These are phyloP conservation scores for Drosophila meridiana DNA, from an alignment of 2,888 invertebrate species.

Conservation along the genomic window DNA sequence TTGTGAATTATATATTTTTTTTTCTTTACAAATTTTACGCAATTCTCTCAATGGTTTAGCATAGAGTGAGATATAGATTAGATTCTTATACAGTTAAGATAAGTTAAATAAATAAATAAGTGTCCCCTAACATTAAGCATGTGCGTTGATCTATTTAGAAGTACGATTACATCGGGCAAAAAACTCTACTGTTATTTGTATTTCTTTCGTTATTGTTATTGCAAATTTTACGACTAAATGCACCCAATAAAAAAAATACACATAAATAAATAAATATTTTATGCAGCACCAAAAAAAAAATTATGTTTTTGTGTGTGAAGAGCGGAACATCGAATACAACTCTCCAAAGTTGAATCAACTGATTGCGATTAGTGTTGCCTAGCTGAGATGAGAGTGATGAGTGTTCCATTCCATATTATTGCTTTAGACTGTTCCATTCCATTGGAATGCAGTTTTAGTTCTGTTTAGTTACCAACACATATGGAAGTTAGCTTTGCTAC, in stretches of 20 bases:
- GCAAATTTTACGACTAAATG: slow-evolving; percentile 67
- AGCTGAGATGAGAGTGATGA: slow-evolving; percentile 40
- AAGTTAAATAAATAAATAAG: slow-evolving; percentile 64
- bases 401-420: slow-evolving; percentile 20
- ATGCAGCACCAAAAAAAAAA: slow-evolving; percentile 61
- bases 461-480: background rate
- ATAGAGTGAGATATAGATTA: slow-evolving; percentile 23
- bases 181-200: slow-evolving; percentile 27
- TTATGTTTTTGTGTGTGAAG: slow-evolving; percentile 20
- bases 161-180: slow-evolving; percentile 22
- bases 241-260: slow-evolving; percentile 57
- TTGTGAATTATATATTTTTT: slow-evolving; percentile 4
- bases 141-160: slow-evolving; percentile 27
- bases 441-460: background rate
- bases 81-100: slow-evolving; percentile 26
- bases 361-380: slow-evolving; percentile 70
- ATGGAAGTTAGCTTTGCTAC: background rate
- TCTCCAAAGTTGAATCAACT: slow-evolving; percentile 6
- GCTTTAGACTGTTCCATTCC: background rate
- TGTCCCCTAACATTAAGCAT: slow-evolving; percentile 63
- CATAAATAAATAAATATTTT: slow-evolving; percentile 48
- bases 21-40: slow-evolving; percentile 6
- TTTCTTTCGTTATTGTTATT: slow-evolving; percentile 13
- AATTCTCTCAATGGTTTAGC: slow-evolving; percentile 19
- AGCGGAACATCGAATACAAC: slow-evolving; percentile 36